Evolutionary conservation across 2,797 vertebrate genomes (phyloP), one percentile per base, ranked within the genome.

Genomic region (Enteromius radiatus): DNA sequence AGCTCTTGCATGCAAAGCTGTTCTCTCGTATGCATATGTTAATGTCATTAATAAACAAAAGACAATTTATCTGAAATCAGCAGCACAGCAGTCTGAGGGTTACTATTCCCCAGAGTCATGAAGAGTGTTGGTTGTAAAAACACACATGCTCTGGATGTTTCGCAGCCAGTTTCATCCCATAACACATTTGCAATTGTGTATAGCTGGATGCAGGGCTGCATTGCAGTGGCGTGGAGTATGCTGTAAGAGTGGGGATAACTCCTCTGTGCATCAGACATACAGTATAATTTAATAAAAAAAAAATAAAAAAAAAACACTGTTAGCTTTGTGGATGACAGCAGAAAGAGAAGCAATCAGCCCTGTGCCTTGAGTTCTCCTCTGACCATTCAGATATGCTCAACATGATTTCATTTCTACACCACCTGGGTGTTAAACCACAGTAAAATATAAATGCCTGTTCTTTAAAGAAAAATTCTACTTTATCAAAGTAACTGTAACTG

Each of bases 1-100:
- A 88, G 78, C 82, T 67, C n/a, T 82, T 59, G 28, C 17, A 54
- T 69, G 52, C 80, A 52, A 81, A 75, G 83, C 71, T 74, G 47
- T 33, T 84, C 80, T 76, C 47, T 79, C 84, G 86, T 87, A 89
- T 87, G 87, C 88, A 86, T 91, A 90, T 74, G 17, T 33, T 74
- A 33, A 56, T 36, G 21, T 21, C 21, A 75, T 54, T 75, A 56
- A 75, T 15, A 56, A 75, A 38, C 49, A 75, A 36, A 36, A 38
- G 6, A 54, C 21, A 14, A n/a, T 38, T 56, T 14, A 56, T 6
- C 31, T 38, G 10, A 38, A 74, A 38, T 54, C 49, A 54, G 49
- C 12, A 56, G 49, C 11, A 36, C 28, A 21, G 14, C 71, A 52
- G 49, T 33, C 71, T 36, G 21, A 36, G 31, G 49, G 49, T 15